A percentile compares a stretch with the other conserved stretches of the same genome.
Conservation (phyloP, 2,113 vertebrate genomes). For the Corynorhinus townsendii region DNA sequence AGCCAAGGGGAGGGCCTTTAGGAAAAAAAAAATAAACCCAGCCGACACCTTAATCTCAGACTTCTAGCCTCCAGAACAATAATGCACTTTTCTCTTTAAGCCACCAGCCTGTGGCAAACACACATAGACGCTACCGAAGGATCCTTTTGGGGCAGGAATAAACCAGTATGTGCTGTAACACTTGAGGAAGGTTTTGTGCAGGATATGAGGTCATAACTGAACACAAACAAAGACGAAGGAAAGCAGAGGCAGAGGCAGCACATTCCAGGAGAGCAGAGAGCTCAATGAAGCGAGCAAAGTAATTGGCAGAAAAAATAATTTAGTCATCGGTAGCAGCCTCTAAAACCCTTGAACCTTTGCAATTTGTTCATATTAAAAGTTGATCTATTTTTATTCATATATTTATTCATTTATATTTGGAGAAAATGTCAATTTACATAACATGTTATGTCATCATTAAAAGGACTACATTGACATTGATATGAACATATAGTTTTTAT, state of each 20-base stretch:
- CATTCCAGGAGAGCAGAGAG: neutral
- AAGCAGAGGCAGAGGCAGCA: neutral
- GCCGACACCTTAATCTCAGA: neutral
- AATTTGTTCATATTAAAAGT: neutral
- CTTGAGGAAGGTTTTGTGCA: neutral
- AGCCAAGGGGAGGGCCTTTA: neutral
- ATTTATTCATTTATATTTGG: neutral
- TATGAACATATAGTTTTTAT: neutral
- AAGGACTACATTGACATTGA: neutral
- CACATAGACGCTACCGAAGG: neutral
- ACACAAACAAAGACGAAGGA: neutral
- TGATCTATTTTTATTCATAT: neutral
- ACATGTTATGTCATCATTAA: neutral
- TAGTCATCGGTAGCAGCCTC: neutral
- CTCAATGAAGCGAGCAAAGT: neutral
- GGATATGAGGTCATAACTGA: neutral
- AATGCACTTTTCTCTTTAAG: neutral
- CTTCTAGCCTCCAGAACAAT: neutral
- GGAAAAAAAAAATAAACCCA: neutral
- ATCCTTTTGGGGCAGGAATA: neutral
- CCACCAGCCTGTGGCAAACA: neutral
- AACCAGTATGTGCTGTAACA: neutral
- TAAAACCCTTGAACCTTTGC: neutral
- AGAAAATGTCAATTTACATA: neutral
- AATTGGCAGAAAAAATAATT: neutral